A percentile compares a stretch with the other conserved stretches of the same genome.
These are phyloP conservation scores for Cancer borealis DNA, from an alignment of 2,888 invertebrate species.

Conservation along the genomic window DNA sequence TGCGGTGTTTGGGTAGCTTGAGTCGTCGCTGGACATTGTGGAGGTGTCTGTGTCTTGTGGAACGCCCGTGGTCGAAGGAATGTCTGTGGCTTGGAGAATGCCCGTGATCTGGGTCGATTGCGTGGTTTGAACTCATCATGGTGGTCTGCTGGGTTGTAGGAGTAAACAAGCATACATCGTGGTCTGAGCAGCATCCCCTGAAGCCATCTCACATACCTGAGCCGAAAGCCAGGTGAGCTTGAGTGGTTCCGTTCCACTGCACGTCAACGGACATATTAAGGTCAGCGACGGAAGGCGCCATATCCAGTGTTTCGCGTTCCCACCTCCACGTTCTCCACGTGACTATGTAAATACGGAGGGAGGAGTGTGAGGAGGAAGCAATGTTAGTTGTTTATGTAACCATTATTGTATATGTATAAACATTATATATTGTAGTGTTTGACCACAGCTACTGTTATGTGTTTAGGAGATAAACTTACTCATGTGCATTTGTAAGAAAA, in stretches of 20 bases:
- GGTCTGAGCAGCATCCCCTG: background rate
- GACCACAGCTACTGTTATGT: background rate
- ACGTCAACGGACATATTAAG: conserved; percentile 62
- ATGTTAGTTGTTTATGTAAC: no score
- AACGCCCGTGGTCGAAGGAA: background rate
- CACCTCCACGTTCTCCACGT: conserved; percentile 55
- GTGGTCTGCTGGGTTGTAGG: conserved; percentile 3
- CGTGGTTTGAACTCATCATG: background rate
- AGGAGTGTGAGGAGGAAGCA: background rate
- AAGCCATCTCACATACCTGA: conserved; percentile 46
- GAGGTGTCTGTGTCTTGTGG: no score
- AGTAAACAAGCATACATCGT: background rate
- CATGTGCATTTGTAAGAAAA: conserved; percentile 63
- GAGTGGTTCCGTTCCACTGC: conserved; percentile 74
- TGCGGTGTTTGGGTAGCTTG: background rate
- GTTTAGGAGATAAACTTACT: conserved; percentile 51
- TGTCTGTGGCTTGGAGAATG: background rate
- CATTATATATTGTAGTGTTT: background rate
- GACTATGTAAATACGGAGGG: conserved; percentile 36
- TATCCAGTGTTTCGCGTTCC: conserved; percentile 52
- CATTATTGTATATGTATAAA: no score
- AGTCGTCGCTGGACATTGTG: background rate
- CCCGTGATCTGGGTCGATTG: background rate
- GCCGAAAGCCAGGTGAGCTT: conserved; percentile 66
- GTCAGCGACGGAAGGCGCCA: conserved; percentile 69